These are phyloP conservation scores for Lepidotrigona ventralis DNA, from an alignment of 1,140 invertebrate species.

Conservation along the genomic window DNA sequence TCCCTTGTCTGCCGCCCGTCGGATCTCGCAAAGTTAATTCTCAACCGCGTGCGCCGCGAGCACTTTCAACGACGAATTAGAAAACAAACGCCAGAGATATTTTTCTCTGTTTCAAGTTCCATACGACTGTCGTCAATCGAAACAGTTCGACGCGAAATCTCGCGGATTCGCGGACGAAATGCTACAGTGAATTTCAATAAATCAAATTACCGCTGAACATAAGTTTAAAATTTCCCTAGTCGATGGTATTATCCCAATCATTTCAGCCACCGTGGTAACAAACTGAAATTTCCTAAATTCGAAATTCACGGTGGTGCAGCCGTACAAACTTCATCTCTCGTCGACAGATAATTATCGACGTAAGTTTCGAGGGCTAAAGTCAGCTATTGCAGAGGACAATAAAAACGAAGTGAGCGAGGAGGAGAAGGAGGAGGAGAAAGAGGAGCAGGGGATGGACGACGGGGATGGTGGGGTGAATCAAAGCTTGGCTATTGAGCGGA, in stretches of 20 bases:
- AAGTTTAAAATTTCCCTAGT: too few species aligned
- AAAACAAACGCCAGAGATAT: background rate
- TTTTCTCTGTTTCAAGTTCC: too few species aligned
- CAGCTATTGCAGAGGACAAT: background rate
- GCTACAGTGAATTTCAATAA: background rate
- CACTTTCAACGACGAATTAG: background rate
- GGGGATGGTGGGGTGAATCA: background rate
- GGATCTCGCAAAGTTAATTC: background rate
- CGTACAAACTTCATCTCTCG: background rate
- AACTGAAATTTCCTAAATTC: background rate
- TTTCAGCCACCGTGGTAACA: too few species aligned
- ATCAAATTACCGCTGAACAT: too few species aligned
- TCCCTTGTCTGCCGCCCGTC: background rate
- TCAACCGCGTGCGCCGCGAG: too few species aligned
- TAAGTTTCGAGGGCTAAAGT: background rate
- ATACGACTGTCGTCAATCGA: too few species aligned
- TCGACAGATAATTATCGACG: slow-evolving; percentile 1
- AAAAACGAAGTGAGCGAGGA: too few species aligned
- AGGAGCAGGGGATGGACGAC: background rate
- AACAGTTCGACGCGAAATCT: too few species aligned
- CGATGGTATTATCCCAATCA: too few species aligned
- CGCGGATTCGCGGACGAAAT: too few species aligned
- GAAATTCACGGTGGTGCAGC: background rate
- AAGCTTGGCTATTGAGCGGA: slow-evolving; percentile 42
- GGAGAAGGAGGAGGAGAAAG: background rate